Percentiles rank a stretch among this genome's conserved stretches.
These are phyloP conservation scores for Lates calcarifer DNA, from an alignment of 2,113 vertebrate species.

Conservation along the genomic window DNA sequence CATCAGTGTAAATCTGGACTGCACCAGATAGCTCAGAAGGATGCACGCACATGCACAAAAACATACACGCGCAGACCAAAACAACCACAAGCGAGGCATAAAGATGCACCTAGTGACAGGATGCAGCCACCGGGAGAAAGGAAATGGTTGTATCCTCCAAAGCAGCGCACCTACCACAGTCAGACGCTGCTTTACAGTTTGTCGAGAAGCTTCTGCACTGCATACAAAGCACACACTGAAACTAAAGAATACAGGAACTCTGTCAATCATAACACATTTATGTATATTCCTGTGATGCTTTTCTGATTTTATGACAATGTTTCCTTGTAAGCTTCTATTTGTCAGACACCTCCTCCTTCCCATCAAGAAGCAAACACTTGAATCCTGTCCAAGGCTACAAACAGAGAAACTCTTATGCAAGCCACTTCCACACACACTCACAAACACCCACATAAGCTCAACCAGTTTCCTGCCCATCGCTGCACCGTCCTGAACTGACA, in stretches of 20 bases:
- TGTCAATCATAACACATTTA: not conserved
- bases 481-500: slow-evolving; percentile 72
- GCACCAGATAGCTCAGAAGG: slow-evolving; percentile 58
- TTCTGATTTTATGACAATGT: not conserved
- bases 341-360: slow-evolving; percentile 50
- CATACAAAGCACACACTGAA: slow-evolving; percentile 1
- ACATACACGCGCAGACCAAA: slow-evolving; percentile 51
- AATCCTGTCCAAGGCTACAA: slow-evolving; percentile 58
- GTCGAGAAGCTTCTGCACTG: slow-evolving; percentile 3
- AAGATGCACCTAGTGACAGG: slow-evolving; percentile 80
- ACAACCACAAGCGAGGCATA: slow-evolving; percentile 48
- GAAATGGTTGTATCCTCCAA: slow-evolving; percentile 78
- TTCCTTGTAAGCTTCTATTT: slow-evolving; percentile 51
- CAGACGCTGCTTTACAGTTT: slow-evolving; percentile 12
- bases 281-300: not conserved
- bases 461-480: slow-evolving; percentile 76
- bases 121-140: slow-evolving; percentile 79
- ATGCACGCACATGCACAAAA: slow-evolving; percentile 46
- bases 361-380: slow-evolving; percentile 68
- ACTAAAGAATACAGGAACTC: not conserved
- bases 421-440: slow-evolving; percentile 19
- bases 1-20: slow-evolving; percentile 78
- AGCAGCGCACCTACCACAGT: slow-evolving; percentile 49
- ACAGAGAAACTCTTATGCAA: slow-evolving; percentile 36
- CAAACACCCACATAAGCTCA: slow-evolving; percentile 39